Evolutionary conservation across 2,888 invertebrate genomes (phyloP).

Genomic region (Tachina lurida): DNA sequence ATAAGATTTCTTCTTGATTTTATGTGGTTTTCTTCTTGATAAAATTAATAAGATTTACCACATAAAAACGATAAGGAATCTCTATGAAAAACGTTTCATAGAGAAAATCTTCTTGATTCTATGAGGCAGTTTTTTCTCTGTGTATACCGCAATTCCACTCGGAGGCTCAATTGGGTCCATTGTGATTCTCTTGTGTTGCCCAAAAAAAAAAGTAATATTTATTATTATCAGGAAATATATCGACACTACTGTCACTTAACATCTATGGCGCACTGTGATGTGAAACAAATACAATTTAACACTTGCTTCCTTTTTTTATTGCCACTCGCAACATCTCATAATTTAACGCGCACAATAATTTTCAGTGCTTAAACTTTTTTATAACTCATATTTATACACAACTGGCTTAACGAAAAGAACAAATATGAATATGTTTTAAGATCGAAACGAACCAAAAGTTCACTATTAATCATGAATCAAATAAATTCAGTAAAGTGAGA

Average conservation of each 20-base stretch:
- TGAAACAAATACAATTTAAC: conserved; percentile 39
- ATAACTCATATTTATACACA: conserved; percentile 33
- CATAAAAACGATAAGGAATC: too few relatives aligned
- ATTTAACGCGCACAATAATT: conserved; percentile 51
- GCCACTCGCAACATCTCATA: conserved; percentile 50
- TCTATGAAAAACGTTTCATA: too few relatives aligned
- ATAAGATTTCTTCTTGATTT: too few relatives aligned
- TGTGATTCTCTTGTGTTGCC: too few relatives aligned
- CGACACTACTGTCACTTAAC: neutral
- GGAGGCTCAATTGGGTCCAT: too few relatives aligned
- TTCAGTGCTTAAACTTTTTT: conserved; percentile 37
- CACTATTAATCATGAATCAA: neutral
- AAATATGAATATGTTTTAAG: neutral
- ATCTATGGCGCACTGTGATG: neutral
- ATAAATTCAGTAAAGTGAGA: too few relatives aligned
- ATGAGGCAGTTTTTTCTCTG: too few relatives aligned
- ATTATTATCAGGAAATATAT: neutral
- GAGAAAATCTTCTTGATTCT: too few relatives aligned
- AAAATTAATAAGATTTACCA: too few relatives aligned
- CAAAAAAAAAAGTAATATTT: too few relatives aligned
- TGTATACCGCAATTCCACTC: too few relatives aligned
- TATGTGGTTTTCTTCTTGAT: too few relatives aligned
- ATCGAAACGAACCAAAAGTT: neutral
- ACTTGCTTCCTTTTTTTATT: conserved; percentile 32
- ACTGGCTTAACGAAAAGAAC: conserved; percentile 9